Conservation (phyloP, 2,888 invertebrate genomes). For the Himalopsyche tibetana region DNA sequence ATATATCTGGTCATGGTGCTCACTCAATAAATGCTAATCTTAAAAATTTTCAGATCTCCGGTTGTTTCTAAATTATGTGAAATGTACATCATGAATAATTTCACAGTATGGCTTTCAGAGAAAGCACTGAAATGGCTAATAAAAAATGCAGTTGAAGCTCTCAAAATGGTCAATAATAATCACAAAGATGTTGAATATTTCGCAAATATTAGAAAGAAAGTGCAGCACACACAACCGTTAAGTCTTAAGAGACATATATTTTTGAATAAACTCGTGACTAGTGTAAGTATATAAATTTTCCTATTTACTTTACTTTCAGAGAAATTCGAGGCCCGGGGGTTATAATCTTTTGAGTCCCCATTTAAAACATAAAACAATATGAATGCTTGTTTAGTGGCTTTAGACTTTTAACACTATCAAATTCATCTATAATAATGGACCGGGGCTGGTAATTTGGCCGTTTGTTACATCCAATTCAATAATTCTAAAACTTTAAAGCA, state of each 20-base stretch:
- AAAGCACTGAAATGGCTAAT: neutral
- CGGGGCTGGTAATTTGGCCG: too few relatives aligned
- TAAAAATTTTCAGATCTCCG: neutral
- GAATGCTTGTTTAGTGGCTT: too few relatives aligned
- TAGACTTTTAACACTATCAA: too few relatives aligned
- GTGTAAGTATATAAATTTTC: neutral
- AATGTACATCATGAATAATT: neutral
- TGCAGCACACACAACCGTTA: neutral
- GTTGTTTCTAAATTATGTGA: neutral
- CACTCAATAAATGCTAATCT: too few relatives aligned
- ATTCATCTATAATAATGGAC: too few relatives aligned
- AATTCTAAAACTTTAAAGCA: too few relatives aligned
- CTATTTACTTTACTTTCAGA: too few relatives aligned
- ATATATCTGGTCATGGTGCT: too few relatives aligned
- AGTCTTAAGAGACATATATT: neutral
- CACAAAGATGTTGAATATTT: neutral
- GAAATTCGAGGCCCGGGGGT: too few relatives aligned
- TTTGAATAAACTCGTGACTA: neutral
- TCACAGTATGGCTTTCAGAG: conserved; percentile 11
- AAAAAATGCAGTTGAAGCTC: neutral
- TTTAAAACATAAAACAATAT: too few relatives aligned
- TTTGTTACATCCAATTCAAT: too few relatives aligned
- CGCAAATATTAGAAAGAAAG: neutral
- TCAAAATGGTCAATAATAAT: neutral
- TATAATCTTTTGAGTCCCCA: too few relatives aligned